A percentile compares a stretch with the other conserved stretches of the same genome.
Evolutionary conservation across 1,140 invertebrate species (phyloP).

Genomic region (Pogonognathellus flavescens): DNA sequence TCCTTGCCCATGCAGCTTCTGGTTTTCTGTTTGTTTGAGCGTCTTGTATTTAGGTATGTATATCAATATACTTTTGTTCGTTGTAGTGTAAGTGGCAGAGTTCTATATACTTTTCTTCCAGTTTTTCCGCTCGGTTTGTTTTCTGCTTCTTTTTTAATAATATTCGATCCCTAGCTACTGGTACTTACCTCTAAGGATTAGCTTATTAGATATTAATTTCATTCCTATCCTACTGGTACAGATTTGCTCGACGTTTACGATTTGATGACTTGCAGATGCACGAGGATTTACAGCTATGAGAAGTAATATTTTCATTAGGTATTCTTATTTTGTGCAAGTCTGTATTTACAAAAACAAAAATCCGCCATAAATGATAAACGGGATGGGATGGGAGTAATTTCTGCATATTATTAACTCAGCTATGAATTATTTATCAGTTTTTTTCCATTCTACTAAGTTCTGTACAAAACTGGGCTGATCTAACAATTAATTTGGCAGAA

Average conservation of each 20-base stretch:
- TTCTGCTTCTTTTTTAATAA: background rate
- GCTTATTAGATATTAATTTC: conserved; percentile 26
- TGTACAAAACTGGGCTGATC: conserved; percentile 17
- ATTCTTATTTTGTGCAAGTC: background rate
- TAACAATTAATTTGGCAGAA: conserved; percentile 32
- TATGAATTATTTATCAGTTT: conserved; percentile 35
- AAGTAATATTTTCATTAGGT: conserved; percentile 11
- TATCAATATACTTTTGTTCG: no score
- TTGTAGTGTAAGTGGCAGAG: no score
- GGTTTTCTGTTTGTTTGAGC: background rate
- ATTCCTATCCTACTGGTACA: conserved; percentile 28
- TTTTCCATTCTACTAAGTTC: background rate
- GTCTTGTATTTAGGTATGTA: no score
- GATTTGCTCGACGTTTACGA: conserved; percentile 3
- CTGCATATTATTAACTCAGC: background rate
- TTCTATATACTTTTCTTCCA: conserved; percentile 3
- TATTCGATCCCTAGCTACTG: no score
- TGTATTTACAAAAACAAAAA: conserved; percentile 18
- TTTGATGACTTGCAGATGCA: conserved; percentile 37
- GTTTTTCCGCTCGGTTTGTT: conserved; percentile 4
- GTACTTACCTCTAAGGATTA: background rate
- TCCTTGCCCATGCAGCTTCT: background rate
- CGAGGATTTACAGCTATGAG: conserved; percentile 29
- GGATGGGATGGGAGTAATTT: conserved; percentile 23
- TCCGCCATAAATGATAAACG: conserved; percentile 4